Base-by-base conservation (phyloP, 2,113 vertebrate genomes). In the Petrocephalus zakoni region DNA sequence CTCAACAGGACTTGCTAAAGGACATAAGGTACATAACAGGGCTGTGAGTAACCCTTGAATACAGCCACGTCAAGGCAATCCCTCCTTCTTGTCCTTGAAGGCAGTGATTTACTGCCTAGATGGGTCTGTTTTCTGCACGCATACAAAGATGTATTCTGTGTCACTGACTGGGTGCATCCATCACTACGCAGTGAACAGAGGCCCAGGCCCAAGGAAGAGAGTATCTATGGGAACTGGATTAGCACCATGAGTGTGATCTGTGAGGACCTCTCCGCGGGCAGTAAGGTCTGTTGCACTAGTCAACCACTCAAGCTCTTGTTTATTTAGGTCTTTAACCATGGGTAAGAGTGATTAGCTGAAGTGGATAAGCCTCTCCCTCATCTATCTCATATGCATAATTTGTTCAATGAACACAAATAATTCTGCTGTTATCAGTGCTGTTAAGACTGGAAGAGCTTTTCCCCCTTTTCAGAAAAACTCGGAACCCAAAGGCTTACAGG, bases 191-290 rank as follows among this genome's bases (percentile, higher is more conserved):
- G 95, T 87, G 89, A 93, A 56, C 90, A 93, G 68, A 92, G 92
- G 89, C 92, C 93, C 5, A 91, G 90, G 46, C 88, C 92, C 56
- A 91, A 92, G 47, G 93, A 95, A 37, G 95, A 96, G 56, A 93
- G 89, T 3, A 90, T 95, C 90, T 96, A 96, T 72, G 92, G 95
- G 49, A 96, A 96, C 91, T 96, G 95, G 95, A 94, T 96, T 91
- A 92, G 93, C 42, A 93, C 95, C 86, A 95, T 96, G 94, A 93
- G 92, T 0, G 91, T 91, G 64, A 95, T 96, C 91, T 96, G 94
- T 91, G 91, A 94, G 0, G 92, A 95, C 90, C 93, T 95, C 55
- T 91, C 88, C 6, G 83, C 90, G 0, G 92, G 91, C 46, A 90
- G 90, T 17, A 75, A 92, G 92, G 94, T 95, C 84, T 89, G 52